Base-by-base conservation (phyloP, 2,797 vertebrate species). In the Nyctalus aviator region DNA sequence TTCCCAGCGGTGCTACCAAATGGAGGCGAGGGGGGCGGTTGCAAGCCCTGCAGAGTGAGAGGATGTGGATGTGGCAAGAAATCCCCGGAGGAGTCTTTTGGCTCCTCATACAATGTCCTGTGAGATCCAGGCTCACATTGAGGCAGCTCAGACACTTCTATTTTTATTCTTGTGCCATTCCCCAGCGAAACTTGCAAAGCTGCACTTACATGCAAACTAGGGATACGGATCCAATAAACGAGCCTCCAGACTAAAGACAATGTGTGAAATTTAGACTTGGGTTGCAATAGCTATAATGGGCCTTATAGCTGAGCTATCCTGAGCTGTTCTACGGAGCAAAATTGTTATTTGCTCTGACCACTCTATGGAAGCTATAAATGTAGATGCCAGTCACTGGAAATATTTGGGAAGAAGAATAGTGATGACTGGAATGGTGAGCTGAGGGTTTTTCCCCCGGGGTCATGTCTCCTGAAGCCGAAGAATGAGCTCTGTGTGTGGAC, bases 131-230 rank as follows among this genome's bases (percentile, higher is more conserved):
- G 20, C 62, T 94, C 64, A 17, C 44, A 50, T 84, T 81, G 75
- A 82, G 27, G 44, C 55, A n/a, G 20, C 83, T 94, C 82, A 91
- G 69, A 78, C n/a, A 46, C 88, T 93, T 92, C 73, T 94, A 15
- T 90, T 94, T 94, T 96, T 77, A 87, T 72, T 77, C 48, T n/a
- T 76, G 20, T 37, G 46, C 44, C 32, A 73, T 44, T 88, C 41
- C 37, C 30, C 66, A 48, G 55, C 25, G 86, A 75, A 86, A 82
- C 6, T 48, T 76, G 59, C 30, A 88, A 91, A 88, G 30, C 25
- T 18, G 57, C 27, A n/a, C 66, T 69, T 82, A n/a, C 27, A 12
- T 17, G n/a, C 25, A 90, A 84, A 86, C 5, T 48, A 48, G 18
- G 8, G 73, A n/a, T 17, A 44, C 12, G 75, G 18, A 37, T 3